Evolutionary conservation across 2,113 vertebrate species (phyloP).

Genomic region (Romanogobio albipinnatus): DNA sequence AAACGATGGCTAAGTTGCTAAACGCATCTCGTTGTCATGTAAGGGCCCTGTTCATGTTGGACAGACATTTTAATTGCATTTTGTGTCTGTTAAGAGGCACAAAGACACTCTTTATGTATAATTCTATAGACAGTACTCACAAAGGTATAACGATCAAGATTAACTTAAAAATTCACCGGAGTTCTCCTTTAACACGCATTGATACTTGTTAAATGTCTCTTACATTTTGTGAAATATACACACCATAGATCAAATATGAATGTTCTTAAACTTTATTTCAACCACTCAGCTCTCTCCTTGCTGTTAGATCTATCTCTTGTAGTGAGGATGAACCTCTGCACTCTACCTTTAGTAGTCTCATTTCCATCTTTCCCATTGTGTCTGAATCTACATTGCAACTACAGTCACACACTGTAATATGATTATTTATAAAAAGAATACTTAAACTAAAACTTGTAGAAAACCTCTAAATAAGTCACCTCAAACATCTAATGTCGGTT

Average conservation of each 20-base stretch:
- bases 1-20: no score
- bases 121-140: no score
- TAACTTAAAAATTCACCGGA: no score
- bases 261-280: background rate
- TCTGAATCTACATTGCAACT: background rate
- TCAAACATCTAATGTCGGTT: slow-evolving; percentile 2
- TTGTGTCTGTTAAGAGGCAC: no score
- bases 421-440: background rate
- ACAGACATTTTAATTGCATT: no score
- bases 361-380: background rate
- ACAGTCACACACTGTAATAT: background rate
- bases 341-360: background rate
- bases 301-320: background rate
- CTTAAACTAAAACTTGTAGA: background rate
- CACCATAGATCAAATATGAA: background rate
- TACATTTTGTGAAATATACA: background rate
- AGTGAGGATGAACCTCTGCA: slow-evolving; percentile 2
- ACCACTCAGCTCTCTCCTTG: background rate
- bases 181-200: background rate
- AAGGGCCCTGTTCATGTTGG: no score
- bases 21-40: no score
- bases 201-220: background rate
- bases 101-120: no score
- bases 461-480: background rate
- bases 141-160: no score